Evolutionary conservation across 1,140 invertebrate species (phyloP), one percentile per base, ranked within the genome.

Genomic region (Pseudomyrmex cubaensis): DNA sequence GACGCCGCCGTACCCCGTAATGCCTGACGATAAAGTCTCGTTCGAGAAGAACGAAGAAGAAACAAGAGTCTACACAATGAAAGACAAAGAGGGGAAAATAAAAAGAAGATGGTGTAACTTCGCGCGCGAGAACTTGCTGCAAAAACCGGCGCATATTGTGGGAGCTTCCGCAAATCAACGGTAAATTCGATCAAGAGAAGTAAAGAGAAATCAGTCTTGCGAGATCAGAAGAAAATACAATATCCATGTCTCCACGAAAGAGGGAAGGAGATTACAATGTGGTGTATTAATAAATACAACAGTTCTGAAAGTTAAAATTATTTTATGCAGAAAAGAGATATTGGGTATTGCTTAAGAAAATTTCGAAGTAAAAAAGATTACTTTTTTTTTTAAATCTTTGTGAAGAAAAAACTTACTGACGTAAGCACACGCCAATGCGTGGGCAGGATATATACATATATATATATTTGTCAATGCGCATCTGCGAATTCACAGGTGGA

Each of bases 71-170:
- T 54, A 72, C 44, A 72, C 66, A 80, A 80, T 72, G 73, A 82
- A 72, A 63, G 61, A 67, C 52, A 56, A 62, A 67, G 17, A 73
- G n/a, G 10, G 62, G 63, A 17, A 87, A 72, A 35, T 35, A 35
- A 73, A 83, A 72, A 75, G 85, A 63, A 82, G 82, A 72, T 73
- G 83, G 83, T 72, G 86, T 87, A 92, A 92, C 91, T 88, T 90
- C 54, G 82, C 83, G 82, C 90, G 35, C 35, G 35, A 35, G 35
- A 35, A 35, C 35, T 35, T 90, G 86, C 82, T 86, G 76, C 85
- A 85, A 69, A 77, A 84, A 87, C 85, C 72, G 89, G 85, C 89
- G 87, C 85, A 88, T 92, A 90, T 89, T 90, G 85, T 54, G 69
- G 54, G 66, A 82, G 69, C 25, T 56, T 63, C 17, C 35, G 78